A percentile compares a stretch with the other conserved stretches of the same genome.
These are phyloP conservation scores for Hypothenemus hampei DNA, from an alignment of 1,140 invertebrate genomes.

Conservation along the genomic window DNA sequence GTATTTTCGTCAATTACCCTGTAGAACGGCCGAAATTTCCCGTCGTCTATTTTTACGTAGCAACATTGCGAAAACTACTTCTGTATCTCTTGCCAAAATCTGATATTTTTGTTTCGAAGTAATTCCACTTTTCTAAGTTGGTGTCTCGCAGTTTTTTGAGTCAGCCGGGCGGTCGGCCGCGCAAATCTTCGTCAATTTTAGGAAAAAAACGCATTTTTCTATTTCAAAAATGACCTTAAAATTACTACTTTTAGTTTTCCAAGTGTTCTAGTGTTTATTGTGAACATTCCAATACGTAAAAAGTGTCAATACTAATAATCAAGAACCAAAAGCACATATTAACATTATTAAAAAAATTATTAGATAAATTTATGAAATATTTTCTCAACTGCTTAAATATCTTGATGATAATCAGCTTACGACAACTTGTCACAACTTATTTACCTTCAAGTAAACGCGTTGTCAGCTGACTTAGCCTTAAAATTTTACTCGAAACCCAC, in stretches of 20 bases:
- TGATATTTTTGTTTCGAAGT: slow-evolving; percentile 45
- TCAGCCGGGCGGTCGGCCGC: slow-evolving; percentile 16
- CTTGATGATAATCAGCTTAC: no score
- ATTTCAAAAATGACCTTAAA: background rate
- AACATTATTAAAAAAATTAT: no score
- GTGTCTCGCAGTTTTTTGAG: slow-evolving; percentile 26
- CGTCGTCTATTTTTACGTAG: slow-evolving; percentile 20
- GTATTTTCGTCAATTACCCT: background rate
- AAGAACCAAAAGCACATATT: no score
- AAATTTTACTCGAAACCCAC: slow-evolving; percentile 14
- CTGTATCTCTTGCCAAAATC: slow-evolving; percentile 43
- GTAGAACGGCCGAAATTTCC: background rate
- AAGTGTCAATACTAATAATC: no score
- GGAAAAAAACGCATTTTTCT: background rate
- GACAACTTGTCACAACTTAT: slow-evolving; percentile 2
- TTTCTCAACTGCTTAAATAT: no score
- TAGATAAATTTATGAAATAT: no score
- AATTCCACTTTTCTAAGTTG: slow-evolving; percentile 22
- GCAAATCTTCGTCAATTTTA: slow-evolving; percentile 5
- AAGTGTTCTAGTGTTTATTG: no score
- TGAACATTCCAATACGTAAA: no score
- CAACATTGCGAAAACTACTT: slow-evolving; percentile 24
- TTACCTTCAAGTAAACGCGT: background rate
- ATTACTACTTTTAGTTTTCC: background rate
- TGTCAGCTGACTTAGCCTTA: slow-evolving; percentile 15